Percentiles rank a stretch among this genome's conserved stretches.
These are phyloP conservation scores for Venusia cambrica DNA, from an alignment of 2,888 invertebrate species.

Conservation along the genomic window DNA sequence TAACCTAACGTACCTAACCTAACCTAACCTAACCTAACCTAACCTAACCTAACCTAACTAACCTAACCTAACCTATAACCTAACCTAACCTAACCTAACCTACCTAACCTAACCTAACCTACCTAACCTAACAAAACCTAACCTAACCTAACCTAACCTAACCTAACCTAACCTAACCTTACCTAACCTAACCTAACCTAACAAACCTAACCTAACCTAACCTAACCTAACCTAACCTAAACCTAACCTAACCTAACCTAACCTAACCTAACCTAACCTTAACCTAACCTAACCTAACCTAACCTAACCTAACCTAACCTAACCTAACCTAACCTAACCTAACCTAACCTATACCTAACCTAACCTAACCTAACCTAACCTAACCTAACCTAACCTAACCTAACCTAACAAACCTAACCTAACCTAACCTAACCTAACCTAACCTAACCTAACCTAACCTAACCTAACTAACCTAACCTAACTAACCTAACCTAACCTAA, in stretches of 20 bases:
- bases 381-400: conserved; percentile 5
- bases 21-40: conserved; percentile 11
- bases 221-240: conserved; percentile 2
- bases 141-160: conserved; percentile 1
- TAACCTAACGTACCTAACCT: conserved; percentile 8
- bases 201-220: conserved; percentile 3
- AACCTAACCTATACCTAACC: conserved; percentile 8
- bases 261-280: conserved; percentile 2
- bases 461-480: too few species aligned
- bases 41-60: conserved; percentile 1
- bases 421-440: conserved; percentile 3
- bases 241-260: conserved; percentile 5
- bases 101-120: conserved; percentile 8
- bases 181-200: conserved; percentile 1
- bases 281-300: conserved; percentile 3
- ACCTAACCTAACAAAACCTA: conserved; percentile 6
- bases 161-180: conserved; percentile 2
- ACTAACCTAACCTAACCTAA: too few species aligned
- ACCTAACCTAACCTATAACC: conserved; percentile 4
- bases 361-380: conserved; percentile 4
- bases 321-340: conserved; percentile 7
- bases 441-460: too few species aligned
- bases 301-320: conserved; percentile 9
- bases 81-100: conserved; percentile 1
- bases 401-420: conserved; percentile 4